Base-by-base conservation (phyloP, 2,797 vertebrate species). In the Xiphorhynchus erythropygius region DNA sequence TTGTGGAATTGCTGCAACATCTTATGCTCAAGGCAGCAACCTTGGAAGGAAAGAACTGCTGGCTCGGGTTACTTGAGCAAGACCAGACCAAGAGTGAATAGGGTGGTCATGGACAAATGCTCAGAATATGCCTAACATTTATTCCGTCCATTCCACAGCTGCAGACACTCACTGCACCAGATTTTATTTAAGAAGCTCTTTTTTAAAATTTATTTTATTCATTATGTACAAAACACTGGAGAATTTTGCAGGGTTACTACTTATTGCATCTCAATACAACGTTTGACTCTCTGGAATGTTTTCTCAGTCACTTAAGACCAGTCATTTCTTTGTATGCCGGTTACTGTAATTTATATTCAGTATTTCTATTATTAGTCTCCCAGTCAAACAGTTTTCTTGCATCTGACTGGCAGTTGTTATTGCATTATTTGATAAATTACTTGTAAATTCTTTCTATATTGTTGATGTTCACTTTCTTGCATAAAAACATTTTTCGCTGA, bases 361-460 rank as follows among this genome's bases (percentile, higher is more conserved):
- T 84, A 84, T 95, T 96, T 95, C 49, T 82, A 84, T 84, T 94
- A 91, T 96, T 90, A 91, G 84, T 59, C 71, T 91, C 63, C 50
- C 82, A 96, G 87, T 95, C 86, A 89, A 97, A 95, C 60, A 79
- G 50, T 88, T 96, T 90, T 97, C 92, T 93, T 97, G 59, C 67
- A 90, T 90, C 93, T 95, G 73, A 12, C 74, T 96, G 94, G 44
- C 88, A 92, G 71, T 86, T 96, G 93, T 80, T 82, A 80, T 77
- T 86, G 39, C 28, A 67, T 95, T 95, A 39, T 56, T 85, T 88
- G 89, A 96, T 80, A 96, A 95, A 94, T 57, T 47, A 92, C 93
- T 90, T 89, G 82, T 57, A 94, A 96, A 82, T 80, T 55, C 52
- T 82, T 89, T 92, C 39, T 49, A 78, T 95, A 96, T 95, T 91